phyloP scores from a whole-genome alignment of 2,888 invertebrate species.

The Nesidiocoris tenuis region DNA sequence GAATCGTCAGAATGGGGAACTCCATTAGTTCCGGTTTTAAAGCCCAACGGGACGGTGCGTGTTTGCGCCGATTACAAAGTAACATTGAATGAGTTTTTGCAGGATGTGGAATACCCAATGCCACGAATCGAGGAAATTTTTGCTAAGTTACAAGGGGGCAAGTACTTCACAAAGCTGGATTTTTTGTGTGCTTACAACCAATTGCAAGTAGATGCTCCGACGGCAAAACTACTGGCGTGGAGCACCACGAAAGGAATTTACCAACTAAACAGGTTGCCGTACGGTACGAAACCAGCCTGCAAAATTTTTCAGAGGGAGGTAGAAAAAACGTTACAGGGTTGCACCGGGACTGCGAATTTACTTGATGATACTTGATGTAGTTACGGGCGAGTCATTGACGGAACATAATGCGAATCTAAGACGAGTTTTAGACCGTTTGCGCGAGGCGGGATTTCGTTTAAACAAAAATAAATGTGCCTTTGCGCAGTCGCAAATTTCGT shows the following conservation, averaged over 20 bases:
- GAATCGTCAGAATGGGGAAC: slow-evolving; percentile 45
- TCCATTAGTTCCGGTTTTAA: slow-evolving; percentile 33
- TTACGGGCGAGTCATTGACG: background rate
- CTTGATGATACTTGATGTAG: background rate
- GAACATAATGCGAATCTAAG: background rate
- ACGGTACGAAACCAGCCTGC: background rate
- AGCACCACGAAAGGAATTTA: slow-evolving; percentile 1
- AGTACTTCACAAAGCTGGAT: slow-evolving; percentile 13
- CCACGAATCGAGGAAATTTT: slow-evolving; percentile 28
- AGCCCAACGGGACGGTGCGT: slow-evolving; percentile 33
- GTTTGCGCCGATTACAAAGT: slow-evolving; percentile 47
- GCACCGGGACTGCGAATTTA: background rate
- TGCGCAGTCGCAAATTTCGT: background rate
- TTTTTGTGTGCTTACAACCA: slow-evolving; percentile 17
- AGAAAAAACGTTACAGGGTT: background rate
- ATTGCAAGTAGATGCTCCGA: background rate
- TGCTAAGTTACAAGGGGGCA: slow-evolving; percentile 6
- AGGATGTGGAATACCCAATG: slow-evolving; percentile 43
- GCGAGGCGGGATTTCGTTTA: background rate
- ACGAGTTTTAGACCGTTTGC: background rate
- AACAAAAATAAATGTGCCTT: background rate
- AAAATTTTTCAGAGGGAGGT: background rate
- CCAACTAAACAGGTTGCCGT: background rate
- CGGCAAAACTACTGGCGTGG: slow-evolving; percentile 6
- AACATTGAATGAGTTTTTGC: slow-evolving; percentile 42